A percentile compares a stretch with the other conserved stretches of the same genome.
These are phyloP conservation scores for Pycnonotus jocosus DNA, from an alignment of 2,113 vertebrate genomes.

Conservation along the genomic window DNA sequence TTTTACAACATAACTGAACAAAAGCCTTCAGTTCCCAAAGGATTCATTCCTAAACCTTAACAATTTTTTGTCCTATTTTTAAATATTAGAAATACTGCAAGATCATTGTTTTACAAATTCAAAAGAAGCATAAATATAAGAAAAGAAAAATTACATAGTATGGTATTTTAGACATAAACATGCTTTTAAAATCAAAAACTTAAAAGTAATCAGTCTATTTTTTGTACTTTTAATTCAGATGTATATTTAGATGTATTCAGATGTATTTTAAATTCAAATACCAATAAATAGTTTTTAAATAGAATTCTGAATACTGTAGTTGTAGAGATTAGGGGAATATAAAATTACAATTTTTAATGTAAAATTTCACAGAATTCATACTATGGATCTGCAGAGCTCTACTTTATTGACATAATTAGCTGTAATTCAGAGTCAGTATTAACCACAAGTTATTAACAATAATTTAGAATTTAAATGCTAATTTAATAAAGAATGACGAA, in stretches of 20 bases:
- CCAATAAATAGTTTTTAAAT: background rate
- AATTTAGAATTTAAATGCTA: background rate
- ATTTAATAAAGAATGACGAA: constrained; percentile 21
- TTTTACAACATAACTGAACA: background rate
- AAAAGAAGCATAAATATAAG: background rate
- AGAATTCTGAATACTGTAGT: background rate
- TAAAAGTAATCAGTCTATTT: background rate
- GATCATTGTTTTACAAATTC: background rate
- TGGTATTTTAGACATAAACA: background rate
- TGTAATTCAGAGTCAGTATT: background rate
- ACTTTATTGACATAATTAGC: constrained; percentile 10
- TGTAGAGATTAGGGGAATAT: background rate
- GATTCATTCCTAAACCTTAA: background rate
- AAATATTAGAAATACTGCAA: background rate
- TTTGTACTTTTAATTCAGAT: too few species aligned
- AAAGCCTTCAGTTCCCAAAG: background rate
- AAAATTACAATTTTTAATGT: background rate
- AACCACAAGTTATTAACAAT: background rate
- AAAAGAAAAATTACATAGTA: background rate
- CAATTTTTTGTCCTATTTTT: background rate
- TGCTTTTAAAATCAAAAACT: background rate
- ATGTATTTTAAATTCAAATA: background rate
- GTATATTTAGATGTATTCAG: too few species aligned
- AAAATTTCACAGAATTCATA: background rate
- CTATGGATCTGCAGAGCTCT: background rate